Evolutionary conservation across 2,888 invertebrate species (phyloP).

Genomic region (Troglohyphantes excavatus): DNA sequence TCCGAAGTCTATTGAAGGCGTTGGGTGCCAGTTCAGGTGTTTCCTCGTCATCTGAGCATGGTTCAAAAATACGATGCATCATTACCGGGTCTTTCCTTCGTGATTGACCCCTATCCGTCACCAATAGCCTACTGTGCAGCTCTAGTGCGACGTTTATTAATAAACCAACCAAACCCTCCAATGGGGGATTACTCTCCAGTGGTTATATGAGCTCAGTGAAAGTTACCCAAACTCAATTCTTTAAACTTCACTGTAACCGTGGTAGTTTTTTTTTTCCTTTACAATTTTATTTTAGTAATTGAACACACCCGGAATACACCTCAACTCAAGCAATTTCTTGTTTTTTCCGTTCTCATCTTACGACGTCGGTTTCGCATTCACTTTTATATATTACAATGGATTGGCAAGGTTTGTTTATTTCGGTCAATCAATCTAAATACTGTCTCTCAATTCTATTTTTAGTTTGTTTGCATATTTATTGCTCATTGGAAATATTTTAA

Average conservation of each 20-base stretch:
- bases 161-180: too few species aligned
- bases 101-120: too few species aligned
- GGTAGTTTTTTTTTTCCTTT: background rate
- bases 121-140: too few species aligned
- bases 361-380: constrained; percentile 30
- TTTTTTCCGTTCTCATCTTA: constrained; percentile 6
- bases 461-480: background rate
- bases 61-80: too few species aligned
- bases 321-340: constrained; percentile 19
- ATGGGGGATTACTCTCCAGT: too few species aligned
- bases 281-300: background rate
- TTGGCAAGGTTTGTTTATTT: constrained; percentile 59
- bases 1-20: too few species aligned
- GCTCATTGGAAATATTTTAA: background rate
- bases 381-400: constrained; percentile 24
- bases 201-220: too few species aligned
- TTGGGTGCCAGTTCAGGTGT: too few species aligned
- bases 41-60: too few species aligned
- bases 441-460: background rate
- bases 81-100: too few species aligned
- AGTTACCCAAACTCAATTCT: too few species aligned
- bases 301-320: constrained; percentile 6
- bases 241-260: background rate
- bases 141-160: too few species aligned
- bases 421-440: background rate